Conservation (phyloP, 2,888 invertebrate species). For the Rambutsinella grinnellia region DNA sequence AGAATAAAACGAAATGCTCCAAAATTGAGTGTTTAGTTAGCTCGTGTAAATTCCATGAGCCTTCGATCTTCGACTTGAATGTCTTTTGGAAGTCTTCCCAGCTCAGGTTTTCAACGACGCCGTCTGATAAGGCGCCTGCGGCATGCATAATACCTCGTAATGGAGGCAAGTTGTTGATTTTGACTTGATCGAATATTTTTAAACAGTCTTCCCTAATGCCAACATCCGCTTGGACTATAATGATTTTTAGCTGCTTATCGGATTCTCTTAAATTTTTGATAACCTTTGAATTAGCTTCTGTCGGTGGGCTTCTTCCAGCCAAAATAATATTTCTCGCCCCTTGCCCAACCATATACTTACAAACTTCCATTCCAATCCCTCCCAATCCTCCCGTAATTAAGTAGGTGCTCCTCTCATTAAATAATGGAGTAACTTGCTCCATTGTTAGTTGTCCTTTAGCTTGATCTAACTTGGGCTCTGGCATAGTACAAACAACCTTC, state of each 20-base stretch:
- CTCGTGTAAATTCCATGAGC: constrained; percentile 25
- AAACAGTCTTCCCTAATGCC: too few relatives aligned
- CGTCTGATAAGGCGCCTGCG: constrained; percentile 23
- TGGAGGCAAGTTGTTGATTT: too few relatives aligned
- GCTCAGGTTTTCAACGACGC: constrained; percentile 5
- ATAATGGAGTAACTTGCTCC: neutral
- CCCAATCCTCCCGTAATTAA: constrained; percentile 35
- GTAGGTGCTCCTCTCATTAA: constrained; percentile 35
- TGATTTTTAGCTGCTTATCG: too few relatives aligned
- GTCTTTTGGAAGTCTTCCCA: constrained; percentile 20
- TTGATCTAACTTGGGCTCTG: neutral
- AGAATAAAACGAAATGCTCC: constrained; percentile 51
- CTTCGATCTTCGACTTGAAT: constrained; percentile 20
- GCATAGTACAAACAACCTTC: constrained; percentile 49
- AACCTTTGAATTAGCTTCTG: too few relatives aligned
- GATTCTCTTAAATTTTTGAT: too few relatives aligned
- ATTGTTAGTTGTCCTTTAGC: neutral
- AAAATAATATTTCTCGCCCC: constrained; percentile 49
- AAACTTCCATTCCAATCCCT: constrained; percentile 56
- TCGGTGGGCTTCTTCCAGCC: constrained; percentile 33
- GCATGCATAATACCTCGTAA: constrained; percentile 37
- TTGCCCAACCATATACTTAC: constrained; percentile 47
- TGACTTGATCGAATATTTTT: too few relatives aligned
- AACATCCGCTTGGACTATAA: too few relatives aligned
- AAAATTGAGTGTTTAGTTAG: constrained; percentile 22